Evolutionary conservation across 2,888 invertebrate genomes (phyloP).

Genomic region (Biston stratarius): DNA sequence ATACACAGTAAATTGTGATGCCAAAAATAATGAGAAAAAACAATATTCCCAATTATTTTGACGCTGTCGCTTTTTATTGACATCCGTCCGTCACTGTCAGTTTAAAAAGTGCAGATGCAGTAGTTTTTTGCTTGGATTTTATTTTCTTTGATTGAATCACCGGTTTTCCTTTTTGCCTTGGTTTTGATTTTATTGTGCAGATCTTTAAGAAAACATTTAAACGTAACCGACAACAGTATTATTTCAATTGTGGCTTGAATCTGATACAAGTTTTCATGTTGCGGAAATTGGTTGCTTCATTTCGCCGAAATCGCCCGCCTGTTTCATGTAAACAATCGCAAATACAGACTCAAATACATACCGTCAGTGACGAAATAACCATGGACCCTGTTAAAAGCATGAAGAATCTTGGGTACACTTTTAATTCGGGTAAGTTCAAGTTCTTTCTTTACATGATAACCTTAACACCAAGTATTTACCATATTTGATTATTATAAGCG

Average conservation of each 20-base stretch:
- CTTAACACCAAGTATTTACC: no score
- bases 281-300: constrained; percentile 27
- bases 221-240: neutral
- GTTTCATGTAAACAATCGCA: constrained; percentile 36
- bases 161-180: neutral
- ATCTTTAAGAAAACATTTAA: neutral
- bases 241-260: neutral
- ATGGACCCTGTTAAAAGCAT: constrained; percentile 73
- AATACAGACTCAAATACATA: constrained; percentile 18
- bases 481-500: no score
- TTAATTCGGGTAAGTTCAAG: constrained; percentile 78
- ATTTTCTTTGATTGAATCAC: no score
- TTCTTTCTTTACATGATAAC: neutral
- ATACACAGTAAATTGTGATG: no score
- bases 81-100: no score
- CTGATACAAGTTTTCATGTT: constrained; percentile 25
- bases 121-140: neutral
- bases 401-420: constrained; percentile 85
- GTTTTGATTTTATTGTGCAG: neutral
- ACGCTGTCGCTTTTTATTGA: no score
- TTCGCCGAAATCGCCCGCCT: constrained; percentile 25
- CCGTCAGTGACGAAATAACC: constrained; percentile 34
- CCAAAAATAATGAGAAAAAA: no score
- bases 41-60: no score
- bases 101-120: neutral